These are phyloP conservation scores for Diplosoma virens DNA, from an alignment of 23 tunicate species.

Conservation along the genomic window DNA sequence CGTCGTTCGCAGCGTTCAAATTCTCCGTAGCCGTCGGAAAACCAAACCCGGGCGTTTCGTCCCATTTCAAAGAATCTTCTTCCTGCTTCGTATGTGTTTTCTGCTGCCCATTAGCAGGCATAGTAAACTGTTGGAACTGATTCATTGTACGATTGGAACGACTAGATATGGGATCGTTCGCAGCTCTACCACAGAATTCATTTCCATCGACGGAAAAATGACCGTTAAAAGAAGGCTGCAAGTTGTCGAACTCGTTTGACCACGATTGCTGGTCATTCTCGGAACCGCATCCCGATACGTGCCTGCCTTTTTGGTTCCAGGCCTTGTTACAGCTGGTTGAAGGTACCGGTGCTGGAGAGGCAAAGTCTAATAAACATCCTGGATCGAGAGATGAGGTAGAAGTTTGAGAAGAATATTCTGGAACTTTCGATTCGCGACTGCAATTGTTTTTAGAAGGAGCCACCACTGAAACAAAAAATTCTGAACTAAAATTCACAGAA, in stretches of 20 bases:
- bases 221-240: conserved; percentile 6
- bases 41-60: too few relatives aligned
- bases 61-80: too few relatives aligned
- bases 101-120: too few relatives aligned
- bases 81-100: too few relatives aligned
- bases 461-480: conserved; percentile 41
- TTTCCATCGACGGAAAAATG: too few relatives aligned
- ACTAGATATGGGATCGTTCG: too few relatives aligned
- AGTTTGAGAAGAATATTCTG: conserved; percentile 42
- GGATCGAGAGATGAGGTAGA: not conserved
- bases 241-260: conserved; percentile 35
- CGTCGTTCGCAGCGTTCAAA: too few relatives aligned
- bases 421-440: conserved; percentile 82
- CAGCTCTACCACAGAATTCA: too few relatives aligned
- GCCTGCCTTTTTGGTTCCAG: conserved; percentile 18
- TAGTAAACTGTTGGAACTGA: too few relatives aligned
- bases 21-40: too few relatives aligned
- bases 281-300: conserved; percentile 24
- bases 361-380: conserved; percentile 13
- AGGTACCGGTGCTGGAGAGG: conserved; percentile 39
- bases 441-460: conserved; percentile 62
- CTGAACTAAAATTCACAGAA: too few relatives aligned
- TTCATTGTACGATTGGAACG: too few relatives aligned
- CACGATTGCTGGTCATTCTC: conserved; percentile 35
- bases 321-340: conserved; percentile 13